Evolutionary conservation across 2,888 invertebrate genomes (phyloP).

Genomic region (Drosophila quinaria): DNA sequence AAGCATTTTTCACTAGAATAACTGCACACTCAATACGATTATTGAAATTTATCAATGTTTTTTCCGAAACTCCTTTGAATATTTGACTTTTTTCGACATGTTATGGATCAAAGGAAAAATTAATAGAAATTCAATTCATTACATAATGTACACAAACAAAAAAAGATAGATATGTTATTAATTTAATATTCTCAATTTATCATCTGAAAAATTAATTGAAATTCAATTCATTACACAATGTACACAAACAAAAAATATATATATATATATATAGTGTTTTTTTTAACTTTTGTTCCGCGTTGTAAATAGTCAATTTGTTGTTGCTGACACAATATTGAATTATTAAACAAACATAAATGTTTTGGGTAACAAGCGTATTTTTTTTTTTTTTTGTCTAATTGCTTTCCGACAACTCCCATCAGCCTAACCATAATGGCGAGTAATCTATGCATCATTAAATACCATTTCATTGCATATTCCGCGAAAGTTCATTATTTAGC

Average conservation of each 20-base stretch:
- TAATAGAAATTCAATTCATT: slow-evolving; percentile 14
- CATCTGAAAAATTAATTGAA: slow-evolving; percentile 12
- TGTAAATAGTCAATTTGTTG: not conserved
- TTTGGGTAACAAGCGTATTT: not conserved
- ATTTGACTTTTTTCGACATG: not conserved
- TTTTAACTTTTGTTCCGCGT: not conserved
- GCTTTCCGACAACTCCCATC: slow-evolving; percentile 37
- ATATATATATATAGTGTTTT: no score
- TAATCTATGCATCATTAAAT: slow-evolving; percentile 73
- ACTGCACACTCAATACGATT: not conserved
- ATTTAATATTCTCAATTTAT: no score
- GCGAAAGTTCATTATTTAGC: slow-evolving; percentile 48
- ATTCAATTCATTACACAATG: slow-evolving; percentile 9
- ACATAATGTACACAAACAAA: not conserved
- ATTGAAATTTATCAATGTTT: not conserved
- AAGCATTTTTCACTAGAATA: not conserved
- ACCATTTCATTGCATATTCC: slow-evolving; percentile 37
- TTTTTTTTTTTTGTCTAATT: slow-evolving; percentile 34
- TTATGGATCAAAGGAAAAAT: not conserved
- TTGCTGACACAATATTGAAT: slow-evolving; percentile 32
- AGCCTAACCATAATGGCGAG: slow-evolving; percentile 26
- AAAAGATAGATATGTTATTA: no score
- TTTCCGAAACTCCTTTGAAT: not conserved
- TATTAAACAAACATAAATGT: slow-evolving; percentile 42
- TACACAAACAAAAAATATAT: not conserved